phyloP scores from a whole-genome alignment of 1,140 invertebrate genomes.

The Brachionus sp. region DNA sequence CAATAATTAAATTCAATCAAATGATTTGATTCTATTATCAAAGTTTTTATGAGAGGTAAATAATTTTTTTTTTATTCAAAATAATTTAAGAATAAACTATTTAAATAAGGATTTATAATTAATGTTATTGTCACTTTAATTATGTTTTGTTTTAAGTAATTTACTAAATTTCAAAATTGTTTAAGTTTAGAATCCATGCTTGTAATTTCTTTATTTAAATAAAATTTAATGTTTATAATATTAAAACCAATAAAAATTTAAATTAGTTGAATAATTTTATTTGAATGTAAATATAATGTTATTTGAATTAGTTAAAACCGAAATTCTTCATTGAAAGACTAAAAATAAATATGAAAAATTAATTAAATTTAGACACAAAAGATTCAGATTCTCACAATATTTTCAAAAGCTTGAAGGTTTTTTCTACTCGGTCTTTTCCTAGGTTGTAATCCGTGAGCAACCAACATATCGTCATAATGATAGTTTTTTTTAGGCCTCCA shows the following conservation, averaged over 20 bases:
- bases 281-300: not conserved
- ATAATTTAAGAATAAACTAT: too few species aligned
- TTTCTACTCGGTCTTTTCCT: not conserved
- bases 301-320: not conserved
- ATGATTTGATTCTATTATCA: too few species aligned
- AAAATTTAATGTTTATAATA: not conserved
- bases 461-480: not conserved
- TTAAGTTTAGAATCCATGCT: too few species aligned
- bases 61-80: too few species aligned
- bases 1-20: too few species aligned
- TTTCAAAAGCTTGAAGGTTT: not conserved
- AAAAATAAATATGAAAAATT: not conserved
- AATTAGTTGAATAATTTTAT: not conserved
- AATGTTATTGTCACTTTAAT: too few species aligned
- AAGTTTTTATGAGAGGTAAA: too few species aligned
- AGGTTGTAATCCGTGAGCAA: conserved; percentile 2
- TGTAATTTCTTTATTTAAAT: too few species aligned
- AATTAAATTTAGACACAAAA: not conserved
- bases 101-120: too few species aligned
- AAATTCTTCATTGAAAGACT: not conserved
- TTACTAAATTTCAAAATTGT: too few species aligned
- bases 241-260: not conserved
- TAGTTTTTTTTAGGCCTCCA: conserved; percentile 29
- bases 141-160: too few species aligned
- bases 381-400: not conserved